phyloP scores from a whole-genome alignment of 2,888 invertebrate species.

The Patella depressa region DNA sequence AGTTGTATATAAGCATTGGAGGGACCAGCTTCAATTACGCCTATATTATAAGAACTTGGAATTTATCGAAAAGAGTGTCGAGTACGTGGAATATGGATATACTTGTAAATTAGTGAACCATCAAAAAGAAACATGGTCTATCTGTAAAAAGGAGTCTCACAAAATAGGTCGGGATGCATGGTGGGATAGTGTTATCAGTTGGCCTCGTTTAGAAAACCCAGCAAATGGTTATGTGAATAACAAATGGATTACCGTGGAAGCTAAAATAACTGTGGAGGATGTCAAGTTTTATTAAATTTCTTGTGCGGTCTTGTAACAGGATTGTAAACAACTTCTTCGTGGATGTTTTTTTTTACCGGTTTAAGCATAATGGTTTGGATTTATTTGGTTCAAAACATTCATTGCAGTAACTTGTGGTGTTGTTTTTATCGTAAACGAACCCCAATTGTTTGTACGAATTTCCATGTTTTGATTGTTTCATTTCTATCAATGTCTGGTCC shows the following conservation, averaged over 20 bases:
- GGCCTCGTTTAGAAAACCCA: not conserved
- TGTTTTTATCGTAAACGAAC: too few relatives aligned
- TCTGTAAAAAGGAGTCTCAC: not conserved
- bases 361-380: too few relatives aligned
- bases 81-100: conserved; percentile 5
- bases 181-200: conserved; percentile 3
- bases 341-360: too few relatives aligned
- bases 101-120: not conserved
- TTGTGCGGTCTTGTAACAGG: too few relatives aligned
- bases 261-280: not conserved
- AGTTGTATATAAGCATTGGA: not conserved
- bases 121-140: not conserved
- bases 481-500: too few relatives aligned
- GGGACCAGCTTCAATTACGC: not conserved
- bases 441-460: too few relatives aligned
- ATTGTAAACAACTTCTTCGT: too few relatives aligned
- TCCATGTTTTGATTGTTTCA: too few relatives aligned
- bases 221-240: not conserved
- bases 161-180: not conserved
- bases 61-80: not conserved
- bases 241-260: not conserved
- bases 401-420: too few relatives aligned
- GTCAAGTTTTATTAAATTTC: not conserved
- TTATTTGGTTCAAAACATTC: too few relatives aligned
- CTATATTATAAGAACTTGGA: not conserved